These are phyloP conservation scores for Galago senegalensis DNA, from an alignment of 2,797 vertebrate species.

Conservation along the genomic window DNA sequence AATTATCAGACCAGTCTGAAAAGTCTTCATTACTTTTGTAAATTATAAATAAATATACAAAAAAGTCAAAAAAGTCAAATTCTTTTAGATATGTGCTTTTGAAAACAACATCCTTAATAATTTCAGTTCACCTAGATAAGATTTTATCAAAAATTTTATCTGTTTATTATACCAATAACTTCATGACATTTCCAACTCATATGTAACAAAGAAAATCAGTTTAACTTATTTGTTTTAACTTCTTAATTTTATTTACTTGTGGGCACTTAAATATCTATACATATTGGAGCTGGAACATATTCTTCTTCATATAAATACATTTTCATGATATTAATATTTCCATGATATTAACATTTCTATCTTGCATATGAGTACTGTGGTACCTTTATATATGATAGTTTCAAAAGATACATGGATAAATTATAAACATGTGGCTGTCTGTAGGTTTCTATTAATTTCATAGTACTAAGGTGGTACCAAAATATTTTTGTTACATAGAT, in stretches of 20 bases:
- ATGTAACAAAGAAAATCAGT: background rate
- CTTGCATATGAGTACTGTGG: background rate
- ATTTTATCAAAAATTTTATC: background rate
- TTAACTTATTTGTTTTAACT: background rate
- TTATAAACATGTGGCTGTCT: background rate
- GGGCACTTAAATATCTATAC: background rate
- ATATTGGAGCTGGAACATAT: no score
- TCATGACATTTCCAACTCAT: background rate
- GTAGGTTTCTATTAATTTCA: no score
- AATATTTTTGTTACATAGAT: no score
- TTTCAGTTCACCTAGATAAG: background rate
- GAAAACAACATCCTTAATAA: constrained; percentile 21
- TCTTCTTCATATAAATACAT: no score
- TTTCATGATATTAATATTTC: background rate
- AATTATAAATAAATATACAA: constrained; percentile 30
- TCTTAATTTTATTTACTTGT: constrained; percentile 27
- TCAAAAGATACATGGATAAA: background rate
- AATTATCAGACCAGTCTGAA: background rate
- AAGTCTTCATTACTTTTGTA: background rate
- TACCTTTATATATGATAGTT: background rate
- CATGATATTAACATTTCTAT: background rate
- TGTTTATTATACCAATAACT: background rate
- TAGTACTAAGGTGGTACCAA: no score
- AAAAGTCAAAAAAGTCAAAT: background rate
- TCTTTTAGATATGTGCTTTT: background rate